These are phyloP conservation scores for Porites lobata DNA, from an alignment of 92 coral and sea anemone species.

Conservation along the genomic window DNA sequence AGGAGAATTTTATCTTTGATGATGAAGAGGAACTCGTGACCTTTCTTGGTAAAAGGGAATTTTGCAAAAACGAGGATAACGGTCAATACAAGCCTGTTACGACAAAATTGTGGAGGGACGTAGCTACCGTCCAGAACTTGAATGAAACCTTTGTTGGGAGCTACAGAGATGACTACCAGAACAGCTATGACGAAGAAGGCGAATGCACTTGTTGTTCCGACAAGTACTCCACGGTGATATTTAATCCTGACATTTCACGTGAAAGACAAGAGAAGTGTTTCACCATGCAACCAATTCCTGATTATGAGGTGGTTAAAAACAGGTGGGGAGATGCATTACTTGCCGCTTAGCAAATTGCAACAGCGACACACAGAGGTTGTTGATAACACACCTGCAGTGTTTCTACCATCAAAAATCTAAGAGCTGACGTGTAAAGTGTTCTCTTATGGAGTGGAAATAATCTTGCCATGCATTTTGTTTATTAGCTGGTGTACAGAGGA, in stretches of 20 bases:
- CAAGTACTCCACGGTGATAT: constrained; percentile 35
- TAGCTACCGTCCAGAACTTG: constrained; percentile 20
- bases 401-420: constrained; percentile 45
- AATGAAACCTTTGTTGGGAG: constrained; percentile 9
- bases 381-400: constrained; percentile 51
- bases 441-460: constrained; percentile 2
- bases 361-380: constrained; percentile 5
- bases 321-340: constrained; percentile 42
- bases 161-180: constrained; percentile 41
- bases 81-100: neutral
- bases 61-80: neutral
- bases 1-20: constrained; percentile 27
- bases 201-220: constrained; percentile 7
- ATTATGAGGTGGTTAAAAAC: constrained; percentile 46
- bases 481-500: constrained; percentile 47
- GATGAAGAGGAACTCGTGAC: constrained; percentile 17
- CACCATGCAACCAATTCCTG: constrained; percentile 42
- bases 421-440: constrained; percentile 39
- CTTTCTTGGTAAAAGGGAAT: constrained; percentile 19
- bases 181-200: constrained; percentile 7
- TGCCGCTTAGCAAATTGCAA: constrained; percentile 2
- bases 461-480: constrained; percentile 34
- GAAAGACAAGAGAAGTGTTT: neutral
- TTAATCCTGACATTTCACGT: neutral
- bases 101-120: constrained; percentile 5